Evolutionary conservation across 2,888 invertebrate genomes (phyloP).

Genomic region (Synanthedon tipuliformis): DNA sequence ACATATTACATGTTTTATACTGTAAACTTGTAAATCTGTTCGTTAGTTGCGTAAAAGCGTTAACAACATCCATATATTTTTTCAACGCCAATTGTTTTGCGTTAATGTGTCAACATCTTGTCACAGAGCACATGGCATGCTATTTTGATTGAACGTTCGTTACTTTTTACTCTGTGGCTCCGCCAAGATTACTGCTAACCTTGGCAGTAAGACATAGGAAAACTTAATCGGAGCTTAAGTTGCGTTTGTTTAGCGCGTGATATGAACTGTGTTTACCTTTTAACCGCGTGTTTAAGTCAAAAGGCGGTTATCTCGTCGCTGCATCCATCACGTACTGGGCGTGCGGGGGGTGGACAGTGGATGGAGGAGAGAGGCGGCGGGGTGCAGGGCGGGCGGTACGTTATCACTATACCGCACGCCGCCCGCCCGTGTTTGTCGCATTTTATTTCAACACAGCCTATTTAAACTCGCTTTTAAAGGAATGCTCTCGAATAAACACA

Average conservation of each 20-base stretch:
- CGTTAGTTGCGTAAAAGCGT: too few relatives aligned
- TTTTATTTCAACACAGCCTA: slow-evolving; percentile 27
- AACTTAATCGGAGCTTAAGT: not conserved
- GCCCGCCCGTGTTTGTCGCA: slow-evolving; percentile 17
- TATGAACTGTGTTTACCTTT: slow-evolving; percentile 6
- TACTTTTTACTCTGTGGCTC: too few relatives aligned
- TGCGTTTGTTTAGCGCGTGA: not conserved
- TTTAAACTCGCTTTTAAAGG: not conserved
- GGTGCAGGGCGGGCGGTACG: slow-evolving; percentile 4
- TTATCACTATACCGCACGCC: slow-evolving; percentile 34
- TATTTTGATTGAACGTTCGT: too few relatives aligned
- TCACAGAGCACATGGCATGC: too few relatives aligned
- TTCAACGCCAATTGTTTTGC: too few relatives aligned
- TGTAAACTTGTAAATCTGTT: too few relatives aligned
- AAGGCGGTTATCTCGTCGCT: slow-evolving; percentile 7
- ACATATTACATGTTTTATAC: too few relatives aligned
- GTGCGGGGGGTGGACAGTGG: slow-evolving; percentile 1
- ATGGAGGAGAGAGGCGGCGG: not conserved
- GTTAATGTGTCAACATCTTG: too few relatives aligned
- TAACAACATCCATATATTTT: too few relatives aligned
- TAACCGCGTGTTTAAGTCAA: slow-evolving; percentile 7
- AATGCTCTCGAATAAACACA: not conserved
- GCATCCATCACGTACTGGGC: slow-evolving; percentile 12
- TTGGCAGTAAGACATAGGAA: too few relatives aligned
- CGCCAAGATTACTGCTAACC: too few relatives aligned